Evolutionary conservation across 2,113 vertebrate genomes (phyloP).

Genomic region (Melanerpes aurifrons): DNA sequence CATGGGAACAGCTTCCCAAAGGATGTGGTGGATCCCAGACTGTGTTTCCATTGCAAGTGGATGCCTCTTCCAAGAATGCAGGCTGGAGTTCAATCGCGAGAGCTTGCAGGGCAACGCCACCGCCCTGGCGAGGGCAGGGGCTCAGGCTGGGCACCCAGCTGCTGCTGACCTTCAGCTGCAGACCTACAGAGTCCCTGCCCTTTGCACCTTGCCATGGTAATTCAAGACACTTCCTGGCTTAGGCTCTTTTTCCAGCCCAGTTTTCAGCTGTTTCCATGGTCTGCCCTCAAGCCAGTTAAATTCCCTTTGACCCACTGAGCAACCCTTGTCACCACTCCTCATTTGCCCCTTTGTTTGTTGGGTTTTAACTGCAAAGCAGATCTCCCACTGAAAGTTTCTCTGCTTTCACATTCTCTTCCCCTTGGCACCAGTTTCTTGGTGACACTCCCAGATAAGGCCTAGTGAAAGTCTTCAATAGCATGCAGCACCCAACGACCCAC

Average conservation of each 20-base stretch:
- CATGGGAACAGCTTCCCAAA: constrained; percentile 63
- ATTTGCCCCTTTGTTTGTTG: background rate
- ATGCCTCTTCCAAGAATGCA: constrained; percentile 1
- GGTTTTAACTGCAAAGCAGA: background rate
- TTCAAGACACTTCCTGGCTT: background rate
- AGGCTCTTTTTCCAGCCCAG: background rate
- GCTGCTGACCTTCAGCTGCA: background rate
- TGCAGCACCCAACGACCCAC: background rate
- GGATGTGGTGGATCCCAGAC: constrained; percentile 58
- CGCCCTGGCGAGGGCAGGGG: background rate
- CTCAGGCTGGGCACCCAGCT: accelerated
- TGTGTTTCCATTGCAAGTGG: constrained; percentile 7
- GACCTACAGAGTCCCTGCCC: background rate
- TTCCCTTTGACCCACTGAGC: background rate
- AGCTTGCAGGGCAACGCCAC: accelerated
- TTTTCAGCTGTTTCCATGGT: background rate
- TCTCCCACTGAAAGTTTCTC: background rate
- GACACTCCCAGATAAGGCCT: background rate
- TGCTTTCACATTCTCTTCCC: background rate
- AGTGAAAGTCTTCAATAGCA: background rate
- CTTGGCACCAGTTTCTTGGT: background rate
- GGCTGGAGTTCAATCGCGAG: background rate
- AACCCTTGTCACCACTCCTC: background rate
- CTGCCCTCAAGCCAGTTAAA: background rate
- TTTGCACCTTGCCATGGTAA: background rate